Conservation (phyloP, 2,888 invertebrate genomes). For the Cylindroiulus punctatus region DNA sequence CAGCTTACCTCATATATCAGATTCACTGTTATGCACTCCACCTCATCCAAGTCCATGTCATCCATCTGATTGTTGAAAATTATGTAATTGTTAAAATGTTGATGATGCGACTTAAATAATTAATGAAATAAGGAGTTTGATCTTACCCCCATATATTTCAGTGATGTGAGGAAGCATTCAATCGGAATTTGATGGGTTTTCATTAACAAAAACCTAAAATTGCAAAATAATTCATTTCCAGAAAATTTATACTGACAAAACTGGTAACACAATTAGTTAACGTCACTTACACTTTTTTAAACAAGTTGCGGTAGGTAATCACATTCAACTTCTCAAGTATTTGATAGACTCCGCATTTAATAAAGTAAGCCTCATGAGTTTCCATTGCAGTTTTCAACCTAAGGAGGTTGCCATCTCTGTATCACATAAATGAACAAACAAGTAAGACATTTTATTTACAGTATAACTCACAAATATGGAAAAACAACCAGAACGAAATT, state of each 20-base stretch:
- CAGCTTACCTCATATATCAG: slow-evolving; percentile 81
- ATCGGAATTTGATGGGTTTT: slow-evolving; percentile 86
- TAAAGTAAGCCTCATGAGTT: slow-evolving; percentile 89
- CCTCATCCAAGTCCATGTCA: slow-evolving; percentile 92
- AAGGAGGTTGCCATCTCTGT: slow-evolving; percentile 81
- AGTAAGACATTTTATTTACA: no score
- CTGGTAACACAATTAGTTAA: background rate
- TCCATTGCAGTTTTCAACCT: slow-evolving; percentile 85
- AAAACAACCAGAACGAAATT: background rate
- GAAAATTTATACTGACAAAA: background rate
- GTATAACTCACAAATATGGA: no score
- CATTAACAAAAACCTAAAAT: slow-evolving; percentile 67
- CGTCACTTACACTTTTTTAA: slow-evolving; percentile 80
- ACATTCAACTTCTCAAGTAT: slow-evolving; percentile 96
- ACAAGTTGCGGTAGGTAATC: slow-evolving; percentile 93
- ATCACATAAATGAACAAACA: slow-evolving; percentile 51
- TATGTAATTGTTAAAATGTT: slow-evolving; percentile 20
- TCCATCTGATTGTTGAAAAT: slow-evolving; percentile 72
- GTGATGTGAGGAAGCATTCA: slow-evolving; percentile 81
- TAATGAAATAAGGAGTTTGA: background rate
- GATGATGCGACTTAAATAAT: background rate
- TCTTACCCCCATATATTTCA: slow-evolving; percentile 72
- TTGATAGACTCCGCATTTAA: slow-evolving; percentile 95
- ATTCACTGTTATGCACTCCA: slow-evolving; percentile 95
- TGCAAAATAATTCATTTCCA: slow-evolving; percentile 12